Conservation (phyloP, 2,888 invertebrate genomes). For the Cremastinae sp. region DNA sequence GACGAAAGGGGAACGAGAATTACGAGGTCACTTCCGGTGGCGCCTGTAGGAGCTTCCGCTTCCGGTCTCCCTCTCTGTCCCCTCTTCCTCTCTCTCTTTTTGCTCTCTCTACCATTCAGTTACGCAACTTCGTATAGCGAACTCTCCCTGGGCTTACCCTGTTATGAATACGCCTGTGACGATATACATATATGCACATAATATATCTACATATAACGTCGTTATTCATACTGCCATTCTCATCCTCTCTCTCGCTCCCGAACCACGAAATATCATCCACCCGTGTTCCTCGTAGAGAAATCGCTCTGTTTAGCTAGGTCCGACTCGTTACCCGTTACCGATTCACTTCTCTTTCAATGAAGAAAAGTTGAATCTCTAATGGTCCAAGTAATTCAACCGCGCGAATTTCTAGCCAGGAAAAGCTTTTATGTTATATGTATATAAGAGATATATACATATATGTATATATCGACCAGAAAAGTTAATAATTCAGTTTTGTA, state of each 20-base stretch:
- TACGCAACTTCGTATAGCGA: conserved; percentile 57
- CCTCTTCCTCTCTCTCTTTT: conserved; percentile 76
- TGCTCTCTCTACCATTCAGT: conserved; percentile 61
- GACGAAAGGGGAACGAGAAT: conserved; percentile 74
- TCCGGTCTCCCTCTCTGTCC: conserved; percentile 76
- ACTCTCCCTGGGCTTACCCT: conserved; percentile 42
- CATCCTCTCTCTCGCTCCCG: conserved; percentile 27
- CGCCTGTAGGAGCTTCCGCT: conserved; percentile 79
- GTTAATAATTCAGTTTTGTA: too few species aligned
- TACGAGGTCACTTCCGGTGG: conserved; percentile 80
- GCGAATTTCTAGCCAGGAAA: background rate
- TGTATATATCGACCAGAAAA: too few species aligned
- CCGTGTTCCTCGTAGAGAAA: conserved; percentile 34
- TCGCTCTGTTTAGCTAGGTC: conserved; percentile 17
- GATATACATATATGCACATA: conserved; percentile 16
- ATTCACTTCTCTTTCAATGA: background rate
- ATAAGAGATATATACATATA: too few species aligned
- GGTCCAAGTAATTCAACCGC: background rate
- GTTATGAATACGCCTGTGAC: conserved; percentile 11
- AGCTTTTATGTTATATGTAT: conserved; percentile 1
- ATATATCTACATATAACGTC: too few species aligned
- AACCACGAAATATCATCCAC: conserved; percentile 47
- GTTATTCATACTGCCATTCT: background rate
- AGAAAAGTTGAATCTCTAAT: conserved; percentile 2
- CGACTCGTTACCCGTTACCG: conserved; percentile 10